phyloP scores from a whole-genome alignment of 2,113 vertebrate species.

The Sialia sialis region DNA sequence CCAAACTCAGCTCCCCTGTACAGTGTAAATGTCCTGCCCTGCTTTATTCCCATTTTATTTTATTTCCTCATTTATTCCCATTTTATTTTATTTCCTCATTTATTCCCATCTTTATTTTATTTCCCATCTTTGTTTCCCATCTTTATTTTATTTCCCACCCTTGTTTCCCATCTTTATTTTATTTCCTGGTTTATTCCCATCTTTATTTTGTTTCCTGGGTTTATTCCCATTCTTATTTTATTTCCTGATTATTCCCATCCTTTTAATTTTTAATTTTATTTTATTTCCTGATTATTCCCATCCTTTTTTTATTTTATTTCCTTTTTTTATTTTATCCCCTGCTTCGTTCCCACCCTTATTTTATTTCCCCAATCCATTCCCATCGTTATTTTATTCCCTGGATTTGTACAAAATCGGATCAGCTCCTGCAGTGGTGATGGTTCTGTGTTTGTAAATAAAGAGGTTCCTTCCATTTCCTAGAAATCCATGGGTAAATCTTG shows the following conservation, averaged over 20 bases:
- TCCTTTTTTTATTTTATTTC: neutral
- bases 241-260: neutral
- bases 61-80: neutral
- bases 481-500: neutral
- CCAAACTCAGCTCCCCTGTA: conserved; percentile 6
- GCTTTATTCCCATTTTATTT: neutral
- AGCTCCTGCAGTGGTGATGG: conserved; percentile 16
- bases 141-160: neutral
- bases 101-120: neutral
- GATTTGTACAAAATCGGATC: conserved; percentile 62
- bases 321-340: neutral
- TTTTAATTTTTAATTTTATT: neutral
- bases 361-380: neutral
- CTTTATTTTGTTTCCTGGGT: neutral
- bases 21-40: conserved; percentile 26
- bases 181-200: fast-evolving
- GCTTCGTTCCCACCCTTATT: neutral
- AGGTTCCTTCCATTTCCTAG: conserved; percentile 70
- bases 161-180: neutral
- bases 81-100: neutral
- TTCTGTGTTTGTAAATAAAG: conserved; percentile 79
- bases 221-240: neutral
- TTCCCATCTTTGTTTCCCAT: neutral
- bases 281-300: neutral
- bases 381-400: neutral